Evolutionary conservation across 2,113 vertebrate species (phyloP).

Genomic region (Aspiorhynchus laticeps): DNA sequence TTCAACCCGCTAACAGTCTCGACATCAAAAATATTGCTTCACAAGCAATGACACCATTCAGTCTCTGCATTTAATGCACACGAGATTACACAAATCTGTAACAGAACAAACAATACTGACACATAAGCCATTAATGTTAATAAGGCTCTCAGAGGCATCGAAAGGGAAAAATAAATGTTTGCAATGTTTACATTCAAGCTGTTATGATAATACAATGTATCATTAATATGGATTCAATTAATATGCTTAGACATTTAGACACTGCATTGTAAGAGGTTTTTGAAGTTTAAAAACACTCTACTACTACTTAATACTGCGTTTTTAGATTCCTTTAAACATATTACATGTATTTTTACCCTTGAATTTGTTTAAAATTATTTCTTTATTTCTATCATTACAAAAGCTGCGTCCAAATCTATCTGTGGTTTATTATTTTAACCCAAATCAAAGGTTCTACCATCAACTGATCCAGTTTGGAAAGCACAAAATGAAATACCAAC

Average conservation of each 20-base stretch:
- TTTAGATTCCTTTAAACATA: neutral
- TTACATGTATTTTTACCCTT: neutral
- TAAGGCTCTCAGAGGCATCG: slow-evolving; percentile 20
- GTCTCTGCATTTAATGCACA: slow-evolving; percentile 45
- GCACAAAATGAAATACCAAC: neutral
- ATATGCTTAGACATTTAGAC: neutral
- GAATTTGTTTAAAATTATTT: neutral
- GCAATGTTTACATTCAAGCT: slow-evolving; percentile 37
- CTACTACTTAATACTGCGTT: slow-evolving; percentile 28
- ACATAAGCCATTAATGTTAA: slow-evolving; percentile 17
- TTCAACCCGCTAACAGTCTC: neutral
- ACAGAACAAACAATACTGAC: slow-evolving; percentile 41
- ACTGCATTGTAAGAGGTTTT: slow-evolving; percentile 20
- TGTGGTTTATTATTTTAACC: neutral
- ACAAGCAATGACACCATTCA: slow-evolving; percentile 30
- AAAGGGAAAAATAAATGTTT: neutral
- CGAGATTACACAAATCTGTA: slow-evolving; percentile 12
- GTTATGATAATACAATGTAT: slow-evolving; percentile 8
- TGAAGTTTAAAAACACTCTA: neutral
- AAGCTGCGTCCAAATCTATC: neutral
- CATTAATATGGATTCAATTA: slow-evolving; percentile 15
- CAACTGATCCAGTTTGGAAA: neutral
- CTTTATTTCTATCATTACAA: neutral
- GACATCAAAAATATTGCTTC: slow-evolving; percentile 22
- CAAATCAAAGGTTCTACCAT: neutral